Base-by-base conservation (phyloP, 2,797 vertebrate species). In the Mormyrus proboscirostris region DNA sequence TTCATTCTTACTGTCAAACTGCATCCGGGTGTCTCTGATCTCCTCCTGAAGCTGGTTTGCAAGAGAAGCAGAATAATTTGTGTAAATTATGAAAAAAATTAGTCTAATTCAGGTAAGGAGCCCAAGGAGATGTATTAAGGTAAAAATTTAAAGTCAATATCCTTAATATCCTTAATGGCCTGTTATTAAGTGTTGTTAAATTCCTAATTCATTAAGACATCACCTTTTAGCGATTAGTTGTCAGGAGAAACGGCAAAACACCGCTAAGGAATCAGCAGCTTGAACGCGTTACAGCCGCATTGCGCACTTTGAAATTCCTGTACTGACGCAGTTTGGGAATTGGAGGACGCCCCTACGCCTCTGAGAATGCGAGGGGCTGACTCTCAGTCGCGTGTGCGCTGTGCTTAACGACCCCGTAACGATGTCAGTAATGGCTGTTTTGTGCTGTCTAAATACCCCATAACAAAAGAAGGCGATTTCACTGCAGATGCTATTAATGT, bases 391-490 rank as follows among this genome's bases (percentile, higher is more conserved):
- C 47, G 62, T 55, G 84, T 5, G 22, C 47, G 29, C 22, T 12
- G 57, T 44, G 33, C 59, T 51, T 89, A 86, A 55, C 73, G 85
- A 65, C 62, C n/a, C 62, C 44, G 49, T 87, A 89, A 89, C 38
- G 33, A 87, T 65, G 49, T 44, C n/a, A n/a, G 33, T 89, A 86
- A 73, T 89, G 59, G 79, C 33, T 76, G 89, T 50, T 83, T 79
- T 82, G 29, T 57, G 73, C 49, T 55, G 73, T 38, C 38, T 82
- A 55, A 88, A 88, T 79, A 88, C 29, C 47, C 8, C 38, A 47
- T 29, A 82, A 88, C 50, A 83, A 88, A 57, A 33, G 69, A 51
- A 88, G 88, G 69, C 2, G 51, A n/a, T 88, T 88, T 76, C 65
- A 19, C 50, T 33, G 29, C 29, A 79, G 57, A 88, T 44, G 47